phyloP scores from a whole-genome alignment of 2,113 vertebrate genomes.

The Mus musculus region DNA sequence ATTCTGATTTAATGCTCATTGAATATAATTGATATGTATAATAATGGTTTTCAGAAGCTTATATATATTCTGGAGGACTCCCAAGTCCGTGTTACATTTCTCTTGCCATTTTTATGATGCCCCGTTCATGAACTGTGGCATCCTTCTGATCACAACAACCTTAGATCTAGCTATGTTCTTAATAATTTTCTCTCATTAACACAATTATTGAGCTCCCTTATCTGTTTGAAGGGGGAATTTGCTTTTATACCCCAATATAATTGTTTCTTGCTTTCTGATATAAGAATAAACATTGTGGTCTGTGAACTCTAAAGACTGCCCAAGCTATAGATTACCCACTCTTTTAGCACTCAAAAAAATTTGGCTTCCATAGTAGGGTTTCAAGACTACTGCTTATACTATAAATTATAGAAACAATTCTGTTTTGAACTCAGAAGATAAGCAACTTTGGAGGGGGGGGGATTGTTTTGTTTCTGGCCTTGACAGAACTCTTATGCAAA shows the following conservation, averaged over 20 bases:
- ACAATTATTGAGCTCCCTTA: not conserved
- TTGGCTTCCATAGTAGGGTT: not conserved
- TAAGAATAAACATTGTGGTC: constrained; percentile 9
- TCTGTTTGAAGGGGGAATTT: not conserved
- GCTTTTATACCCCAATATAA: not conserved
- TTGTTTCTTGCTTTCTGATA: not conserved
- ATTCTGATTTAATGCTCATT: not conserved
- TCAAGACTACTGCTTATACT: not conserved
- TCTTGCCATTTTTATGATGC: not conserved
- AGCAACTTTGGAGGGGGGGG: not conserved
- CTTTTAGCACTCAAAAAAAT: not conserved
- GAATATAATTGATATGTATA: not conserved
- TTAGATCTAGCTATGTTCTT: not conserved
- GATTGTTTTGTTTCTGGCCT: not conserved
- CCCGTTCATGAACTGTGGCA: not conserved
- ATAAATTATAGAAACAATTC: not conserved
- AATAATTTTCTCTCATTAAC: not conserved
- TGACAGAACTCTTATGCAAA: not conserved
- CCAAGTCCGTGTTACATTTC: not conserved
- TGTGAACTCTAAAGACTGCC: not conserved
- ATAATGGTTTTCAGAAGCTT: not conserved
- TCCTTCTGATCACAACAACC: not conserved
- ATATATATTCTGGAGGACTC: not conserved
- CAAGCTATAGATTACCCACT: not conserved
- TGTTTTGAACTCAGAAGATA: constrained; percentile 17